Evolutionary conservation across 2,113 vertebrate species (phyloP).

Genomic region (Ranitomeya variabilis): DNA sequence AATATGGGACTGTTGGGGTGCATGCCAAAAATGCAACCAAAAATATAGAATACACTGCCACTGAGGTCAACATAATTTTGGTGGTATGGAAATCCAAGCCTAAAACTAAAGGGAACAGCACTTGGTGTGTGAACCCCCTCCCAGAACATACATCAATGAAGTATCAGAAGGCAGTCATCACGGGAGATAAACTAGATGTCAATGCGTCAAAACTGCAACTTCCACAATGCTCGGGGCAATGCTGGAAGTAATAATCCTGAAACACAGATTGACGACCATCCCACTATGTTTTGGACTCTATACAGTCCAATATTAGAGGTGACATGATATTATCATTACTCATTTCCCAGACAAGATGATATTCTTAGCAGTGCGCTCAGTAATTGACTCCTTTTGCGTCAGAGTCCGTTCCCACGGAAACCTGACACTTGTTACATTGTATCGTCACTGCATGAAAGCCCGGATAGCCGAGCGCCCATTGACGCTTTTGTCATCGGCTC

Average conservation of each 20-base stretch:
- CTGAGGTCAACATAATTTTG: no score
- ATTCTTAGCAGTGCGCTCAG: neutral
- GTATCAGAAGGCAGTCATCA: no score
- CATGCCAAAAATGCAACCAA: no score
- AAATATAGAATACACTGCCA: no score
- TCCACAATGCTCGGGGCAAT: neutral
- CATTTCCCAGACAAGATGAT: neutral
- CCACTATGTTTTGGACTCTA: no score
- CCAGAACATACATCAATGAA: no score
- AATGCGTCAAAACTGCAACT: neutral
- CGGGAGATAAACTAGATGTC: no score
- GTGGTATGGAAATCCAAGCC: no score
- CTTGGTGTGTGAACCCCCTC: no score
- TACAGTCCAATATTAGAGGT: neutral
- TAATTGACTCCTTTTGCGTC: conserved; percentile 11
- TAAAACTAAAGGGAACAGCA: no score
- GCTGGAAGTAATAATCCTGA: neutral
- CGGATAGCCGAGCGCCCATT: neutral
- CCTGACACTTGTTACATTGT: neutral
- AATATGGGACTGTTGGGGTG: no score
- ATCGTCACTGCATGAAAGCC: neutral
- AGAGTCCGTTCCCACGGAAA: neutral
- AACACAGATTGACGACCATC: neutral
- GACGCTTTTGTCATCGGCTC: neutral
- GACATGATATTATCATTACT: no score